A percentile compares a stretch with the other conserved stretches of the same genome.
phyloP scores from a whole-genome alignment of 2,113 vertebrate genomes.

The Vombatus ursinus region DNA sequence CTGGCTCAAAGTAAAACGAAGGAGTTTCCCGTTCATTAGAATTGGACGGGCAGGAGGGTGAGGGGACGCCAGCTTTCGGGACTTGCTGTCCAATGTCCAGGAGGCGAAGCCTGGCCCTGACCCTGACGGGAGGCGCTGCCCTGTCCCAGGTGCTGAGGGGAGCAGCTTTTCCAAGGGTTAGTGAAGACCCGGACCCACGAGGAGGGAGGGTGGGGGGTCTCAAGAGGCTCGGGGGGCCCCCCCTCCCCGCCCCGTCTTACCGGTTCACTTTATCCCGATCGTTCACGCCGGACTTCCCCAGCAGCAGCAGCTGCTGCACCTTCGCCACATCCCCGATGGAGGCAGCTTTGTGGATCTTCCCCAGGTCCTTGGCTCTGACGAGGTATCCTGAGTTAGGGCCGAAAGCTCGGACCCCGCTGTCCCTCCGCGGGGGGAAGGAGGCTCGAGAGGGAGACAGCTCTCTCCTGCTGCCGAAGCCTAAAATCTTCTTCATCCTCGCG shows the following conservation, averaged over 20 bases:
- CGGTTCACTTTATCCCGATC: slow-evolving; percentile 91
- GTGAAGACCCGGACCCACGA: not conserved
- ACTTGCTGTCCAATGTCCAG: not conserved
- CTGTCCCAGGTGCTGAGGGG: not conserved
- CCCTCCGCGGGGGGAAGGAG: slow-evolving; percentile 75
- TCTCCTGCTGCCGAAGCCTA: slow-evolving; percentile 88
- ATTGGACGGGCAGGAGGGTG: fast-evolving
- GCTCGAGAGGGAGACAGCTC: slow-evolving; percentile 74
- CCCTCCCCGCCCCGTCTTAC: slow-evolving; percentile 71
- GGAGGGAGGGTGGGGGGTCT: not conserved
- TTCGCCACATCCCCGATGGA: slow-evolving; percentile 85
- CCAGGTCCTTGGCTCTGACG: slow-evolving; percentile 86
- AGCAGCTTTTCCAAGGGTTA: too few species aligned
- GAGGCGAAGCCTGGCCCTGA: not conserved
- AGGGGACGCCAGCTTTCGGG: not conserved
- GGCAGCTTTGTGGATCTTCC: slow-evolving; percentile 92
- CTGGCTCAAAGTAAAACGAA: not conserved
- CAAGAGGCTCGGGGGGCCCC: too few species aligned
- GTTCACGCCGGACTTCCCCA: slow-evolving; percentile 87
- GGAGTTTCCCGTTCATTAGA: not conserved
- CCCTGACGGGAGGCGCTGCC: not conserved
- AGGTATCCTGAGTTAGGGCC: slow-evolving; percentile 80
- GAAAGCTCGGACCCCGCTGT: slow-evolving; percentile 66
- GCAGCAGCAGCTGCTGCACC: slow-evolving; percentile 83
- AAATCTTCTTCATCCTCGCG: slow-evolving; percentile 89